Evolutionary conservation across 1,140 invertebrate genomes (phyloP).

Genomic region (Sinella curviseta): DNA sequence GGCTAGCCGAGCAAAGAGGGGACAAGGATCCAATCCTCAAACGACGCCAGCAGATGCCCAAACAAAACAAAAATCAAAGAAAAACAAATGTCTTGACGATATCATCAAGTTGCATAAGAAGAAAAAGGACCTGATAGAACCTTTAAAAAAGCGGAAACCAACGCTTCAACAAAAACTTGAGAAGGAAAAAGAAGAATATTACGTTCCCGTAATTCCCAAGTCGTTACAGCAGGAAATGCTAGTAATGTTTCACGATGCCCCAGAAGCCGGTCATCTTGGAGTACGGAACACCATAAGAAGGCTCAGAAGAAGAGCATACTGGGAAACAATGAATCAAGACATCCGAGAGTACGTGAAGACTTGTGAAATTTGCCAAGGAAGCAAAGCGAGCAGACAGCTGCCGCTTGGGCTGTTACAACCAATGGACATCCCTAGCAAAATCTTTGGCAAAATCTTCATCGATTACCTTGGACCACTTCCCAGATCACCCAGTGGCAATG

Average conservation of each 20-base stretch:
- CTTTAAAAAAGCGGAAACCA: too few species aligned
- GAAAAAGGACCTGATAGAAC: too few species aligned
- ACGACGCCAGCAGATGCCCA: not conserved
- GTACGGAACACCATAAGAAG: conserved; percentile 12
- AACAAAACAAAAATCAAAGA: not conserved
- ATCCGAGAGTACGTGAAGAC: conserved; percentile 27
- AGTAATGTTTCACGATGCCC: conserved; percentile 34
- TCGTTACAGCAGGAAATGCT: conserved; percentile 1
- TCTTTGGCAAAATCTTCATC: conserved; percentile 9
- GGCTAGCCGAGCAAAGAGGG: too few species aligned
- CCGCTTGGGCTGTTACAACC: conserved; percentile 1
- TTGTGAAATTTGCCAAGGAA: conserved; percentile 29
- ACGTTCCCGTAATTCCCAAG: conserved; percentile 4
- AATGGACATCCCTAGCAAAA: not conserved
- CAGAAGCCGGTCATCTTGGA: conserved; percentile 25
- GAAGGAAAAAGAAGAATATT: not conserved
- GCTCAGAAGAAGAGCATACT: conserved; percentile 28
- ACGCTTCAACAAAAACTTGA: not conserved
- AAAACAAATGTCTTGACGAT: too few species aligned
- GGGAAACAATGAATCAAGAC: conserved; percentile 36
- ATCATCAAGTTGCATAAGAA: not conserved
- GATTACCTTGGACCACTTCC: conserved; percentile 22
- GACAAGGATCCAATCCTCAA: not conserved
- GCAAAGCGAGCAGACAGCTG: not conserved
- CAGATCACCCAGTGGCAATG: not conserved